Percentiles rank a stretch among this genome's conserved stretches.
These are phyloP conservation scores for Periparus ater DNA, from an alignment of 2,797 vertebrate species.

Conservation along the genomic window DNA sequence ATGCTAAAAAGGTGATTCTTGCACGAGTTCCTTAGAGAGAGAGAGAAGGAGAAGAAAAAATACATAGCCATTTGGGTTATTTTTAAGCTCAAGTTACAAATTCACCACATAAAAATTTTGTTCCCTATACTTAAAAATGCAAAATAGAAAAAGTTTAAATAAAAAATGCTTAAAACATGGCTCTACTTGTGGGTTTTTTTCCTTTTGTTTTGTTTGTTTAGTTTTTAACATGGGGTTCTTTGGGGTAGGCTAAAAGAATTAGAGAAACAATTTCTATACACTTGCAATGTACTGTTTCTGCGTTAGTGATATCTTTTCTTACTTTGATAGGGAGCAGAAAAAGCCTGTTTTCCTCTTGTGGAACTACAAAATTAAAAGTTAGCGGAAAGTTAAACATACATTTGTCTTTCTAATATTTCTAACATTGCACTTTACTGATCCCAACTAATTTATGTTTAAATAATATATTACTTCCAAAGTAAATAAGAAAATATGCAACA, in stretches of 20 bases:
- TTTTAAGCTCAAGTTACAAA: neutral
- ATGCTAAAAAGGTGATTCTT: neutral
- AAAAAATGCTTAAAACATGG: neutral
- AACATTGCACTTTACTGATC: neutral
- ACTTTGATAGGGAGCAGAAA: neutral
- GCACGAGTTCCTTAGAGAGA: neutral
- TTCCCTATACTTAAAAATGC: neutral
- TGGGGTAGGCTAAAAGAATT: neutral
- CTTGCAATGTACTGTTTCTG: neutral
- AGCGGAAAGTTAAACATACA: conserved; percentile 1
- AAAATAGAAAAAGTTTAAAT: neutral
- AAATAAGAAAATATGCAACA: conserved; percentile 3
- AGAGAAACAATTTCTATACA: neutral
- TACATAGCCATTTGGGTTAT: accelerated
- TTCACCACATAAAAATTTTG: neutral
- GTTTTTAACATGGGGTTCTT: neutral
- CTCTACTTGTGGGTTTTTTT: neutral
- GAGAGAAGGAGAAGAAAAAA: neutral
- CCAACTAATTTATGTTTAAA: neutral
- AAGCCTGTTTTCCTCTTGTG: neutral
- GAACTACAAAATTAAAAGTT: neutral
- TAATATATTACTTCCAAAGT: neutral
- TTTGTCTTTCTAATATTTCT: neutral
- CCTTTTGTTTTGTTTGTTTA: neutral
- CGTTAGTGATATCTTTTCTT: neutral